Base-by-base conservation (phyloP, 2,888 invertebrate species). In the Lacanobia oleracea region DNA sequence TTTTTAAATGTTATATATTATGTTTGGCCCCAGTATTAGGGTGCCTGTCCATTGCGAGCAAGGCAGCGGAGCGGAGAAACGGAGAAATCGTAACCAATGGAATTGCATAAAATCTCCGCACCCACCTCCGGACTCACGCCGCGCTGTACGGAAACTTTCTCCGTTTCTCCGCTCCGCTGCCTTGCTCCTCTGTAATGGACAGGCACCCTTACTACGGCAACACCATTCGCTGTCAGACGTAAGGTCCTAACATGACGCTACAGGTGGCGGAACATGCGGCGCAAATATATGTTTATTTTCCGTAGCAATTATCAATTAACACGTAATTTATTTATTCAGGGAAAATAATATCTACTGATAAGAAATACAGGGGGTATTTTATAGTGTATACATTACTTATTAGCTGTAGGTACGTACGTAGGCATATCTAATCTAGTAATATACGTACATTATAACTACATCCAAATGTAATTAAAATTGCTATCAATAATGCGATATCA, bases 381-480 rank as follows among this genome's bases (percentile, higher is more conserved):
- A 37, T 50, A 43, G 14, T 8, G 45, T 18, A 57, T 27, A n/a
- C 12, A 53, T 40, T 16, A 54, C 21, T 9, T 48, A 27, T 48
- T 61, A 40, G 23, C 54, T 6, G n/a, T 40, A 51, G 23, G 2
- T 27, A 27, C 27, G 12, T 53, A 50, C 40, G 10, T 37, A 53
- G 1, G 23, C 33, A 10, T 72, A 72, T 79, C 79, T 83, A 82
- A 80, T 83, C 79, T 40, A 50, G 27, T 45, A 53, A 45, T 54
- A 9, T 53, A 64, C 23, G 12, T 48, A 67, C 33, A 54, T 23
- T 63, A 43, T 67, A 45, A 45, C 63, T 66, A 82, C 73, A 79
- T 67, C 50, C 54, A 72, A 82, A 72, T 64, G 79, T 68, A 69
- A 83, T 83, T 80, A 80, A 82, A 64, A 53, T 82, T 66, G 66